Evolutionary conservation across 2,797 vertebrate species (phyloP), one percentile per base, ranked within the genome.

Genomic region (Melanotaenia maccullochi): DNA sequence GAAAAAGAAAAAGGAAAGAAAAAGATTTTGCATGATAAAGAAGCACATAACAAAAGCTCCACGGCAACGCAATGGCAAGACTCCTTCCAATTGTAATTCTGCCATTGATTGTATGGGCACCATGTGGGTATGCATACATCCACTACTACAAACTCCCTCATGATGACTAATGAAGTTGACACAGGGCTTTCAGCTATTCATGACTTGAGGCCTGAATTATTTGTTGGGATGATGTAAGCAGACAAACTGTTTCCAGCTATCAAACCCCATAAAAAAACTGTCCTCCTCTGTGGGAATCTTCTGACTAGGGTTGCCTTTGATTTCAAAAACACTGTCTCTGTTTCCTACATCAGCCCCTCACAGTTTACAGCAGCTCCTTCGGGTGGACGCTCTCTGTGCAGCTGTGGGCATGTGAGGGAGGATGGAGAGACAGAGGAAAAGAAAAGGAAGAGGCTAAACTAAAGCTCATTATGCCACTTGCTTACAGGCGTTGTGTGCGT

Each of bases 141-240:
- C 89, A 76, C 77, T 71, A 82, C 81, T 62, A 65, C 83, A 55
- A 69, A 79, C 86, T 62, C 85, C 75, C 73, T 83, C 68, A 0
- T 85, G 86, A 90, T 87, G 90, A 85, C 92, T 93, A 92, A 93
- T 91, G 90, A 92, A 92, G 90, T 93, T 93, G 90, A 92, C 92
- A 90, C 87, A 82, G 83, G 64, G 67, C 82, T 92, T 93, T 92
- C 87, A 88, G 79, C 84, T 85, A 90, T 92, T 90, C 90, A 90
- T 89, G 87, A 92, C 87, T 90, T 52, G 49, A 81, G 84, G 86
- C 70, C 78, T 87, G 82, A 88, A 90, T 92, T 91, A 91, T 93
- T 91, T 88, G 89, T 89, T 61, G 81, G 81, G 77, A 86, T 90
- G 86, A 90, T 89, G 87, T 84, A 87, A 85, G 87, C 79, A 86